These are phyloP conservation scores for Byasa hedistus DNA, from an alignment of 2,888 invertebrate genomes.

Conservation along the genomic window DNA sequence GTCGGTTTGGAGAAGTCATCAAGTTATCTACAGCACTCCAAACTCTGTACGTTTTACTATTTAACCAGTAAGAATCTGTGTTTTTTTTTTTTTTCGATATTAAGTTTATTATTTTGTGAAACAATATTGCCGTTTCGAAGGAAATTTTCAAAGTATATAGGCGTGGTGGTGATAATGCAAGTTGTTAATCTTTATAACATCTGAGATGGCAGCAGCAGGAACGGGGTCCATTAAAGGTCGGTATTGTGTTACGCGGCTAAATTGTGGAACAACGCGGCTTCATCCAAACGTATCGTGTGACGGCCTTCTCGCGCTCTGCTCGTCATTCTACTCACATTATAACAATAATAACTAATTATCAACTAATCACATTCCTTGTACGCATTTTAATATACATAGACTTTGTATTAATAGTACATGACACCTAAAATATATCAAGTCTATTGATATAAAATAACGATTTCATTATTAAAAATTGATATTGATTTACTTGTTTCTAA, in stretches of 20 bases:
- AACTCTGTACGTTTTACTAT: background rate
- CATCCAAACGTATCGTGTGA: slow-evolving; percentile 56
- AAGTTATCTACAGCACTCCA: no score
- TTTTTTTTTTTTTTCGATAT: background rate
- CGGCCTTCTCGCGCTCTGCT: slow-evolving; percentile 37
- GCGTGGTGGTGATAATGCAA: background rate
- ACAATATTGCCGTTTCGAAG: no score
- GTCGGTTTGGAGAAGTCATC: background rate
- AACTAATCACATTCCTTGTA: no score
- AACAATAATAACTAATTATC: background rate
- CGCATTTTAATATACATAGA: no score
- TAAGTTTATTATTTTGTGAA: no score
- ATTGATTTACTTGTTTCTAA: no score
- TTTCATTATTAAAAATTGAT: no score
- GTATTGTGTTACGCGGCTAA: slow-evolving; percentile 66
- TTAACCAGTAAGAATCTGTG: background rate
- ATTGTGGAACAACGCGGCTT: slow-evolving; percentile 69
- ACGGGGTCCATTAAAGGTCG: slow-evolving; percentile 58
- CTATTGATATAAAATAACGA: no score
- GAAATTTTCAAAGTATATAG: no score
- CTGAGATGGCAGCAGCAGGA: background rate
- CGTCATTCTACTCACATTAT: background rate
- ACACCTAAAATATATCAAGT: no score
- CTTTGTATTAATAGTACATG: no score
- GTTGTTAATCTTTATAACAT: background rate